Evolutionary conservation across 2,113 vertebrate species (phyloP), one percentile per base, ranked within the genome.

Genomic region (Sceloporus undulatus): DNA sequence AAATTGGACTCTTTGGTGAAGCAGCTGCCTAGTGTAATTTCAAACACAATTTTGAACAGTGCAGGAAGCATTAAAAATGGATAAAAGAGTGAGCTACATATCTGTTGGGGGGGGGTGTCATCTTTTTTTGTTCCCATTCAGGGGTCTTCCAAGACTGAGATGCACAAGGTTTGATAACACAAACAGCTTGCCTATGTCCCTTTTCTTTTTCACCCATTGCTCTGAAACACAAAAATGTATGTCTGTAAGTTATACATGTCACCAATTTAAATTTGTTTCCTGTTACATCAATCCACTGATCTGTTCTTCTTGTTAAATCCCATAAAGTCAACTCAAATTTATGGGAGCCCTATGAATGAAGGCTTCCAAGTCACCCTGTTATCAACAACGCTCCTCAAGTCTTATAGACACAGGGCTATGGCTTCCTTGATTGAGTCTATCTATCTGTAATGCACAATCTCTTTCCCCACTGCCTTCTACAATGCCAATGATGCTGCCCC

Each of bases 1-100:
- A 95, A 94, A 78, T 40, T 93, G 89, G 92, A 92, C 82, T 88
- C 77, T 84, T 92, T 66, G 25, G 87, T 86, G 86, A 94, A 94
- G 91, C 92, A 92, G 93, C 90, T 94, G 89, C 87, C 71, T 88
- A 94, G 86, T 77, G 76, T 79, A 76, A 88, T 87, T 88, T 89
- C 89, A 95, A 93, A 93, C 89, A 91, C 21, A 84, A 84, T 18
- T 92, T 91, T 89, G 89, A 75, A 89, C 90, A 81, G 87, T 66
- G 59, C 40, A 68, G 42, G 62, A 19, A 78, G 16, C 62, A n/a
- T 21, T 4, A 7, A 76, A 62, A 62, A 29, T 6, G 18, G 1
- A 48, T 42, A 29, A 2, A 21, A 66, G 59, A 78, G 34, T 65
- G 23, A 34, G 70, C 52, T 10, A 14, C 10, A 0, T 16, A 18